Evolutionary conservation across 1,140 invertebrate genomes (phyloP).

Genomic region (Drosophila miranda): DNA sequence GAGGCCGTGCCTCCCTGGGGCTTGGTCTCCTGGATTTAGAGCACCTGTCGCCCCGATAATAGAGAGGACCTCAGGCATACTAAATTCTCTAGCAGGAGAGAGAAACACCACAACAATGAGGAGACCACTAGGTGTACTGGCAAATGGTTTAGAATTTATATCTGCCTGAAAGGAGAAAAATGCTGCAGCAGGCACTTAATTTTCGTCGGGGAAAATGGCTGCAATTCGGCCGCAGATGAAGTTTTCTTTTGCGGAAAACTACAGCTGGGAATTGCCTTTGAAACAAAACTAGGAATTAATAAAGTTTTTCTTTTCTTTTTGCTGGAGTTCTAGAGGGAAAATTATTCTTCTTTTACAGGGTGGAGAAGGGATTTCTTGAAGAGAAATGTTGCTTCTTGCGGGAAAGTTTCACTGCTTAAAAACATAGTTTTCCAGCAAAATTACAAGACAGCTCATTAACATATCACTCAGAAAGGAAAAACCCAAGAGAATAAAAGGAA

Average conservation of each 20-base stretch:
- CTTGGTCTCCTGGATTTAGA: slow-evolving; percentile 2
- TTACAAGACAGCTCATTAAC: background rate
- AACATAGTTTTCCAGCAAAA: background rate
- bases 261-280: too few species aligned
- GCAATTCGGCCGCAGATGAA: too few species aligned
- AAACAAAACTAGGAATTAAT: too few species aligned
- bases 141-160: slow-evolving; percentile 13
- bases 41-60: slow-evolving; percentile 14
- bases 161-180: background rate
- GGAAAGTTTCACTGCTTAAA: background rate
- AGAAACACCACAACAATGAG: background rate
- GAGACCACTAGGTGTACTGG: background rate
- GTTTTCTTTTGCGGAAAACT: too few species aligned
- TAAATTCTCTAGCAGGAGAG: background rate
- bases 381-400: too few species aligned
- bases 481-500: too few species aligned
- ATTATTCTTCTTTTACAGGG: too few species aligned
- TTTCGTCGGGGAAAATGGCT: background rate
- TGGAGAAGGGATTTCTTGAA: background rate
- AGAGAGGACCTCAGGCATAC: background rate
- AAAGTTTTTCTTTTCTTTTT: too few species aligned
- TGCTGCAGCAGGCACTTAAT: background rate
- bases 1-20: too few species aligned
- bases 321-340: too few species aligned
- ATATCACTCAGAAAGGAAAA: background rate